Evolutionary conservation across 2,797 vertebrate genomes (phyloP).

Genomic region (Loris lydekkerianus): DNA sequence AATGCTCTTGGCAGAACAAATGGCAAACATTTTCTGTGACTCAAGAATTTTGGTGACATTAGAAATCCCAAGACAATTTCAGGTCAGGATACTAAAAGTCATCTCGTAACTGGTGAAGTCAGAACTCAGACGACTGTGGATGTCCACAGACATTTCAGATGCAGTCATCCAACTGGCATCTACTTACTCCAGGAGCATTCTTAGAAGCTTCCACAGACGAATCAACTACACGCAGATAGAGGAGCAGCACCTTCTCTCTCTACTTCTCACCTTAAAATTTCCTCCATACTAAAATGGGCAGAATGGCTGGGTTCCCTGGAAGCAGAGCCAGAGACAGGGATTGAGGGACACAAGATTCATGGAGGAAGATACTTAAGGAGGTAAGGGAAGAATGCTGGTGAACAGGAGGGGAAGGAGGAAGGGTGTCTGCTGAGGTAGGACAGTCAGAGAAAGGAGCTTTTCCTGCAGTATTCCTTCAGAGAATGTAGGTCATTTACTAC

Average conservation of each 20-base stretch:
- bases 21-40: background rate
- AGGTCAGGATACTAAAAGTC: conserved; percentile 25
- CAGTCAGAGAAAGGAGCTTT: background rate
- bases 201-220: background rate
- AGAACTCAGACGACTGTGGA: background rate
- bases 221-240: too few species aligned
- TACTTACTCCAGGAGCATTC: background rate
- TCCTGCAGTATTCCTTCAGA: background rate
- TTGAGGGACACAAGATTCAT: background rate
- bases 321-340: background rate
- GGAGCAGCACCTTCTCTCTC: background rate
- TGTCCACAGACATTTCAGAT: accelerated
- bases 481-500: background rate
- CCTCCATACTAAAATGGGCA: background rate
- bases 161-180: background rate
- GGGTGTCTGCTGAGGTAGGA: background rate
- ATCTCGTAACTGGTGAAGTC: background rate
- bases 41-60: background rate
- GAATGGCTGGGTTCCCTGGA: background rate
- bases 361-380: background rate
- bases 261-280: background rate
- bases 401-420: background rate
- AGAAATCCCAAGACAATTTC: background rate
- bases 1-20: background rate
- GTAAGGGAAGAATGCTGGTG: background rate